phyloP scores from a whole-genome alignment of 2,888 invertebrate genomes.

The Tuta absoluta region DNA sequence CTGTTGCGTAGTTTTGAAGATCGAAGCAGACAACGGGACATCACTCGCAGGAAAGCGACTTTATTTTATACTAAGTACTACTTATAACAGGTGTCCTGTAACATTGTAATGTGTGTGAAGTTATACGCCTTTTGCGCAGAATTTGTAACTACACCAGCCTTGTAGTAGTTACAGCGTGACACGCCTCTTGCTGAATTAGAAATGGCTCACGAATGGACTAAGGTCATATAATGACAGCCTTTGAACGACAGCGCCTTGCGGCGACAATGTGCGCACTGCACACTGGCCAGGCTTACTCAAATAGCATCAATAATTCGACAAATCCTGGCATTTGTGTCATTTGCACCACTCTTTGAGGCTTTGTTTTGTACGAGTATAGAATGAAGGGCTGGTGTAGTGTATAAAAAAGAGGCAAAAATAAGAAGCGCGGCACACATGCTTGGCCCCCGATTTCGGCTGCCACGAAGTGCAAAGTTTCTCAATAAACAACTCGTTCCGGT shows the following conservation, averaged over 20 bases:
- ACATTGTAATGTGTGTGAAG: neutral
- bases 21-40: too few species aligned
- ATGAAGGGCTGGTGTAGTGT: neutral
- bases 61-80: too few species aligned
- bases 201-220: constrained; percentile 8
- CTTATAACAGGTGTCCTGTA: too few species aligned
- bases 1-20: too few species aligned
- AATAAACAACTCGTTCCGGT: neutral
- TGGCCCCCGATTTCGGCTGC: neutral
- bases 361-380: neutral
- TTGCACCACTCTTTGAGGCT: neutral
- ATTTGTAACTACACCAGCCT: neutral
- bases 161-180: neutral
- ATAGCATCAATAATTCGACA: constrained; percentile 11
- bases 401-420: too few species aligned
- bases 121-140: neutral
- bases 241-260: constrained; percentile 1
- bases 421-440: neutral
- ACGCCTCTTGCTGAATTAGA: constrained; percentile 1
- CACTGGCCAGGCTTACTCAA: neutral
- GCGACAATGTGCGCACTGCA: constrained; percentile 1
- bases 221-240: constrained; percentile 2
- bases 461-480: constrained; percentile 1
- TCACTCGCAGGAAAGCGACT: too few species aligned
- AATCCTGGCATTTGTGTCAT: neutral